Conservation (phyloP, 2,113 vertebrate genomes). For the Callopanchax toddi region DNA sequence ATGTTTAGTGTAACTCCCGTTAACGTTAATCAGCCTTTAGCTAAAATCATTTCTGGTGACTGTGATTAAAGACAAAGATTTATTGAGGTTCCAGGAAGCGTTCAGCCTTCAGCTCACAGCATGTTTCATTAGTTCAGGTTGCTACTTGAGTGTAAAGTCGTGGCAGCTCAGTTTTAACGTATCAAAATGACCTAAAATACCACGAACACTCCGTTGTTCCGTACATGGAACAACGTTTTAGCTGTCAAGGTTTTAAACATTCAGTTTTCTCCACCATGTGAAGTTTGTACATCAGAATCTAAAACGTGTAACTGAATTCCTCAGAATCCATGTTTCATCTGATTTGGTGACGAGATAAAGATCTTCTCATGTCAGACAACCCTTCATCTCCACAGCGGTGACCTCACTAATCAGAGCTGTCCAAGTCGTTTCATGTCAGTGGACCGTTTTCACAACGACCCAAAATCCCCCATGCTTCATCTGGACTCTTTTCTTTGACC, state of each 20-base stretch:
- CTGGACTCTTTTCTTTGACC: background rate
- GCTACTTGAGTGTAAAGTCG: slow-evolving; percentile 37
- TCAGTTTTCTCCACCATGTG: no score
- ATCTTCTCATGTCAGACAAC: slow-evolving; percentile 21
- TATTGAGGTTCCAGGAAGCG: no score
- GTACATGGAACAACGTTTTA: slow-evolving; percentile 1
- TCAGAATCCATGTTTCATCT: background rate
- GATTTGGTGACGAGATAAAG: slow-evolving; percentile 1
- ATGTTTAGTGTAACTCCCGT: no score
- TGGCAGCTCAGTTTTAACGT: slow-evolving; percentile 17
- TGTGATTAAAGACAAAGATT: no score
- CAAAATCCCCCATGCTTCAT: background rate
- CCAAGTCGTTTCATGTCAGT: background rate
- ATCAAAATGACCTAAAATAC: slow-evolving; percentile 11
- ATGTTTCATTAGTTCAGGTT: slow-evolving; percentile 29
- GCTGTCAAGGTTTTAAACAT: no score
- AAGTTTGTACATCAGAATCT: slow-evolving; percentile 14
- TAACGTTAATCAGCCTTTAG: no score
- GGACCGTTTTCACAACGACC: background rate
- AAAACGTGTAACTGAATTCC: background rate
- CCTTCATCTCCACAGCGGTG: background rate
- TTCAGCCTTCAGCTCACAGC: slow-evolving; percentile 12
- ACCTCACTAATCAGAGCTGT: background rate
- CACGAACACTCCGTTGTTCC: background rate
- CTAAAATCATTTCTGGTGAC: no score